Percentiles rank a stretch among this genome's conserved stretches.
phyloP scores from a whole-genome alignment of 2,113 vertebrate genomes.

The Phainopepla nitens region DNA sequence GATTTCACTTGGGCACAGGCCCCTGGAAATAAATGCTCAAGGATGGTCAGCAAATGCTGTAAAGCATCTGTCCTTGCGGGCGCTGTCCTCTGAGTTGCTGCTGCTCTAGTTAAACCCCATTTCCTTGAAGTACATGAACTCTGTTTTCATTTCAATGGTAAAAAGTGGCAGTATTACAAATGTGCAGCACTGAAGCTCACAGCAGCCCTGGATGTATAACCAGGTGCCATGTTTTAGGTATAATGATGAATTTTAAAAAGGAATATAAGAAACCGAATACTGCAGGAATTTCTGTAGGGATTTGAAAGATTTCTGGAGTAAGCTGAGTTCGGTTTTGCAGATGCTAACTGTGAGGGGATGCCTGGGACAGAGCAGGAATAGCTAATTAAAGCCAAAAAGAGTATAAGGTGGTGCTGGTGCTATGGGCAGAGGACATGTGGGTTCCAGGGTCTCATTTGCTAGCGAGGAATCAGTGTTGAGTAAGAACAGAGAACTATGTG shows the following conservation, averaged over 20 bases:
- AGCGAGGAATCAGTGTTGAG: background rate
- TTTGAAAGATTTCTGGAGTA: background rate
- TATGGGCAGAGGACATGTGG: background rate
- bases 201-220: background rate
- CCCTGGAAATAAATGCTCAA: background rate
- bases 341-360: background rate
- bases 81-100: background rate
- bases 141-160: background rate
- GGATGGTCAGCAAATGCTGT: background rate
- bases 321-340: background rate
- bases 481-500: background rate
- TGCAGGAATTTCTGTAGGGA: background rate
- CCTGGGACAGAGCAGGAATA: background rate
- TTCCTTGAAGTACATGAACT: background rate
- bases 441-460: background rate
- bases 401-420: background rate
- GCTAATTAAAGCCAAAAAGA: background rate
- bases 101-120: background rate
- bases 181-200: background rate
- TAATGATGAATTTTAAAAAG: background rate
- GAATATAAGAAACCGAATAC: background rate
- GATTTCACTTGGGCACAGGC: background rate
- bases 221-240: background rate
- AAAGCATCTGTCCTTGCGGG: background rate
- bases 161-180: background rate